These are phyloP conservation scores for Malurus splendens DNA, from an alignment of 2,797 vertebrate species.

Conservation along the genomic window DNA sequence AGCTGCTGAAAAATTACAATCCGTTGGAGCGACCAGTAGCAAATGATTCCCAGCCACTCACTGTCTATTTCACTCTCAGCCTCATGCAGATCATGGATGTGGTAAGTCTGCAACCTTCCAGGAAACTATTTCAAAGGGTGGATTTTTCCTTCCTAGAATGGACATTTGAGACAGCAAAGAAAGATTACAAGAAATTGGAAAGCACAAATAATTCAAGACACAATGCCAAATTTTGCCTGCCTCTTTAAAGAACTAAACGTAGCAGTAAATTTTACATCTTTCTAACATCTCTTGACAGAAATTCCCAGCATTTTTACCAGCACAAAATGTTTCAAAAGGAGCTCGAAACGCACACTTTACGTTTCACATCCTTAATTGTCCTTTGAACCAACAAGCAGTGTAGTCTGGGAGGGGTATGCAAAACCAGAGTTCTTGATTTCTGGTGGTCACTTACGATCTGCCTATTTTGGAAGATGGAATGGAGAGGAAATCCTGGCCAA, in stretches of 20 bases:
- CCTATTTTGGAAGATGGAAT: background rate
- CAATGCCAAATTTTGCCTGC: background rate
- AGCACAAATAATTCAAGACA: background rate
- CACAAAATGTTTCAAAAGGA: background rate
- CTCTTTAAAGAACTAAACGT: background rate
- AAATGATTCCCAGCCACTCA: slow-evolving; percentile 91
- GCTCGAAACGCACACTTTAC: background rate
- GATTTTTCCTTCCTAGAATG: background rate
- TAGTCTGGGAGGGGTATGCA: background rate
- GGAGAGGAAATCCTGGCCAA: background rate
- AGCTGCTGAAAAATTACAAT: slow-evolving; percentile 94
- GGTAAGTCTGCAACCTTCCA: slow-evolving; percentile 73
- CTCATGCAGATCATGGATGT: slow-evolving; percentile 97
- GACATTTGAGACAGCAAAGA: background rate
- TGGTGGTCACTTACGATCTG: background rate
- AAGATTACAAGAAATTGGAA: background rate
- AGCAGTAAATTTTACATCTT: background rate
- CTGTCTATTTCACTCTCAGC: slow-evolving; percentile 86
- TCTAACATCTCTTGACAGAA: background rate
- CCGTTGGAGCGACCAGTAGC: slow-evolving; percentile 91
- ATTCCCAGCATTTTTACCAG: background rate
- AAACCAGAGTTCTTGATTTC: background rate
- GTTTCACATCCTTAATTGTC: background rate
- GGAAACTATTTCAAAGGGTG: background rate
- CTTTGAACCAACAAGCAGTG: background rate